Base-by-base conservation (phyloP, 2,113 vertebrate genomes). In the Python bivittatus region DNA sequence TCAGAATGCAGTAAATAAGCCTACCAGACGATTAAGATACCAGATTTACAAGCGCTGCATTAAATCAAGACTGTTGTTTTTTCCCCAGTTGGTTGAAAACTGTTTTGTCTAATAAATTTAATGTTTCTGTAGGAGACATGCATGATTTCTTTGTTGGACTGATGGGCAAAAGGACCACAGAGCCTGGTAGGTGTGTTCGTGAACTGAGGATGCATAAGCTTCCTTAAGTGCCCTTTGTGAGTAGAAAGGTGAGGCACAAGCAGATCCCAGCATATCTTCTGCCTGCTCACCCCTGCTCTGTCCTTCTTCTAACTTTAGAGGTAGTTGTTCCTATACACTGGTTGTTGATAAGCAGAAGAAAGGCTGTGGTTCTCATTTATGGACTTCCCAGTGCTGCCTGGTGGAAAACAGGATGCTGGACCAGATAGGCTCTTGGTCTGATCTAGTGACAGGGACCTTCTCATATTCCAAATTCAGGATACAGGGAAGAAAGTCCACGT, bases 81-180 rank as follows among this genome's bases (percentile, higher is more conserved):
- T 53, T 2, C 0, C 48, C 44, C 33, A 52, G 44, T 85, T 85
- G 23, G 22, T 87, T 91, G 44, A 58, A 91, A 85, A 61, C 56
- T 29, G 9, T 9, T 79, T 60, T 27, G 10, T 57, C 54, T 60
- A 58, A 88, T 17, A 6, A 33, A 91, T 91, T 90, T 53, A 86
- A 0, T 92, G 92, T 58, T 93, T 88, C 93, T 94, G 22, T 95
- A 99, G 99, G 98, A 91, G 98, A 99, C 92, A 98, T 99, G 98
- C 98, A 99, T 86, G 99, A 99, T 94, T 98, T 99, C 94, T 99
- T 99, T 95, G 98, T 99, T 96, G 99, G 99, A 85, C 98, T 99
- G 12, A 99, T 99, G 99, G 99, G 99, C 91, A 98, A 98, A 93
- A 98, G 98, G 96, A 98, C 97, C 93, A 96, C 95, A 72, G 98